Evolutionary conservation across 1,140 invertebrate species (phyloP).

Genomic region (Formica exsecta): DNA sequence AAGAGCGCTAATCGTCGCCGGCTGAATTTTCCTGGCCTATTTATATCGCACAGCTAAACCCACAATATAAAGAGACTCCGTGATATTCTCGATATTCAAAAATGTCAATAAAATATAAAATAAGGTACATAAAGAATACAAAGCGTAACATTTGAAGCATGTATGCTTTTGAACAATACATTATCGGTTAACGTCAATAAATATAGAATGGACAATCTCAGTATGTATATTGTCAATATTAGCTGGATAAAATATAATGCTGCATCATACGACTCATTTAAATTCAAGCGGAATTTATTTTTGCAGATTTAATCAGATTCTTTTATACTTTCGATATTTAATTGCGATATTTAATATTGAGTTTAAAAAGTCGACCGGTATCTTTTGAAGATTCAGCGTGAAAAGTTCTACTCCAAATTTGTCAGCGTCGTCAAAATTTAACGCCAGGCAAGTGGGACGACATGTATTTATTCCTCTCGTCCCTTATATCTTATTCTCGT

Average conservation of each 20-base stretch:
- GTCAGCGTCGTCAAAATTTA: background rate
- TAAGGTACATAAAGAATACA: background rate
- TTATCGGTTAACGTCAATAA: slow-evolving; percentile 42
- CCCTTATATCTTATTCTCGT: slow-evolving; percentile 38
- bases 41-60: slow-evolving; percentile 5
- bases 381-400: background rate
- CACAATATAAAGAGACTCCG: background rate
- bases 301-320: slow-evolving; percentile 18
- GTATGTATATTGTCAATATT: slow-evolving; percentile 18
- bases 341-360: slow-evolving; percentile 33
- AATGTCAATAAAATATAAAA: slow-evolving; percentile 1
- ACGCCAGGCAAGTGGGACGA: slow-evolving; percentile 15
- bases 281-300: slow-evolving; percentile 47
- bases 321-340: background rate
- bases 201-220: slow-evolving; percentile 22
- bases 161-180: background rate
- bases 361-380: background rate
- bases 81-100: background rate
- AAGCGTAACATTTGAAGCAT: background rate
- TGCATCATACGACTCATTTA: slow-evolving; percentile 24
- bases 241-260: slow-evolving; percentile 23
- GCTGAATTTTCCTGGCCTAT: slow-evolving; percentile 48
- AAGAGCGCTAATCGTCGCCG: slow-evolving; percentile 30
- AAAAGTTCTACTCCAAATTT: slow-evolving; percentile 5
- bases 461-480: slow-evolving; percentile 27